Evolutionary conservation across 2,113 vertebrate genomes (phyloP).

Genomic region (Eretmochelys imbricata): DNA sequence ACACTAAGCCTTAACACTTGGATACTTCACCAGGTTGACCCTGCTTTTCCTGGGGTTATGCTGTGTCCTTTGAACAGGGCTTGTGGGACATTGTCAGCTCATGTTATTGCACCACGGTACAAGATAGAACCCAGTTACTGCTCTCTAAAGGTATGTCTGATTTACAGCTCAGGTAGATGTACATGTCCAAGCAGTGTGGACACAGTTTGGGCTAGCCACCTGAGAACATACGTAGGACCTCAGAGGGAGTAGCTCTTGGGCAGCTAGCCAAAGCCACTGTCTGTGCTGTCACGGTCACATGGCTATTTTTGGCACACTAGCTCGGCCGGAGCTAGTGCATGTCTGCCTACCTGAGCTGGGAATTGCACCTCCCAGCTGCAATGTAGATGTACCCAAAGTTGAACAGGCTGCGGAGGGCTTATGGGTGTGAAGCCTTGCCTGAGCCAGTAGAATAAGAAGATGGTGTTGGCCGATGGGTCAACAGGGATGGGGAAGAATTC

Average conservation of each 20-base stretch:
- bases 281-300: not conserved
- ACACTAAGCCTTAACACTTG: not conserved
- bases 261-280: not conserved
- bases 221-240: not conserved
- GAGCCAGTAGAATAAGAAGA: not conserved
- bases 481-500: not conserved
- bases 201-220: not conserved
- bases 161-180: no score
- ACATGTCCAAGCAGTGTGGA: not conserved
- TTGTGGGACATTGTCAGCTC: not conserved
- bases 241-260: no score
- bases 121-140: not conserved
- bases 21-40: not conserved
- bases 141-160: not conserved
- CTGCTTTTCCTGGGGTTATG: not conserved
- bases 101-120: not conserved
- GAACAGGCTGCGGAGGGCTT: not conserved
- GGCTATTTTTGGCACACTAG: not conserved
- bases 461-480: accelerated
- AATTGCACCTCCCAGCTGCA: not conserved
- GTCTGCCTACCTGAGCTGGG: no score
- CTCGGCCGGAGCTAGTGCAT: not conserved
- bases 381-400: not conserved
- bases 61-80: not conserved
- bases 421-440: not conserved